Base-by-base conservation (phyloP, 2,113 vertebrate species). In the Cynocephalus volans region DNA sequence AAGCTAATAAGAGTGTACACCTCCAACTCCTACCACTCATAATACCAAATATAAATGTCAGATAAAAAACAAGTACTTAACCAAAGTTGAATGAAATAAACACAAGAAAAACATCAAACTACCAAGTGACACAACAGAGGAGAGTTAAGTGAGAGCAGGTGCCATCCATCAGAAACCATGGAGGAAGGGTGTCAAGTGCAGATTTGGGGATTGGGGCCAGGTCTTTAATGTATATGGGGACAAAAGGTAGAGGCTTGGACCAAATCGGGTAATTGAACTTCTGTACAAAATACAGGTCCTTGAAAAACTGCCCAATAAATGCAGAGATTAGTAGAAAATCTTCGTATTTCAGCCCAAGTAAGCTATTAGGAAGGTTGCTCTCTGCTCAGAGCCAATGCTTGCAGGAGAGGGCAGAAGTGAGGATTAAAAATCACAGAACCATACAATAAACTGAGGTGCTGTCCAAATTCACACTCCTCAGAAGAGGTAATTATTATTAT, bases 331-430 rank as follows among this genome's bases (percentile, higher is more conserved):
- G 52, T 48, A 60, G n/a, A 75, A n/a, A 26, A 36, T 83, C 41
- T 89, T 21, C 12, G 28, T 67, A 1, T 36, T 93, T 33, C 7
- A 64, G 4, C 6, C 11, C 67, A 28, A 4, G 8, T 23, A 92
- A 95, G 4, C 2, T 89, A 41, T 2, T 6, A 69, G 7, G 5
- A 26, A 2, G 1, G 18, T 8, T 56, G 12, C 50, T 75, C 0
- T 26, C 26, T 67, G 3, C 8, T 48, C 18, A 58, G 14, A 67
- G 7, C 3, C 1, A 33, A 1, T 36, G 19, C 1, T 60, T 77
- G 7, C 33, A 65, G 8, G 4, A 10, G 5, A 65, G 3, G 14
- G 1, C 6, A 26, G 0, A 1, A 23, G 1, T 58, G 10, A 73
- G 33, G 7, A 69, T 77, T 54, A 65, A 70, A 77, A 52, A 8